Percentiles rank a stretch among this genome's conserved stretches.
phyloP scores from a whole-genome alignment of 2,888 invertebrate species.

The Rotaria macrura region DNA sequence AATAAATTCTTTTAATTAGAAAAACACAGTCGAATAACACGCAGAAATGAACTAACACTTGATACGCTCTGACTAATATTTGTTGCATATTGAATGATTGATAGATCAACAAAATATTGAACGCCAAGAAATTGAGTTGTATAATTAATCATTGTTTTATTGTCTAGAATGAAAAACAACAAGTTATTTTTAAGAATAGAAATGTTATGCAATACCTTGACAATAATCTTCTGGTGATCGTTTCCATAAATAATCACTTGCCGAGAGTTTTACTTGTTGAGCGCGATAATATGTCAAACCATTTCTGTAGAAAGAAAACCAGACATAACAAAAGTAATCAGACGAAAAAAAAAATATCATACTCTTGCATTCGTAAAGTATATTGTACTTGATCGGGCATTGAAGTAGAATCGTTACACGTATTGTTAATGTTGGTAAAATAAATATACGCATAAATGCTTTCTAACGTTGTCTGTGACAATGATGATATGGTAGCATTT shows the following conservation, averaged over 20 bases:
- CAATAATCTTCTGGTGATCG: constrained; percentile 33
- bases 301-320: neutral
- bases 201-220: neutral
- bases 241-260: constrained; percentile 23
- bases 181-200: neutral
- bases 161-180: neutral
- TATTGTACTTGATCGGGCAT: neutral
- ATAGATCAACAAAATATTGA: constrained; percentile 3
- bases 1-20: neutral
- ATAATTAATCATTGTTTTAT: neutral
- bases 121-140: neutral
- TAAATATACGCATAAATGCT: neutral
- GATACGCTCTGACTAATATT: neutral
- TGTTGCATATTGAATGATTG: neutral
- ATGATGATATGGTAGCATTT: neutral
- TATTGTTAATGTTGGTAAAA: neutral
- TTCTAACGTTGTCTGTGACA: neutral
- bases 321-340: neutral
- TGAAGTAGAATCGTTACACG: neutral
- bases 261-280: neutral
- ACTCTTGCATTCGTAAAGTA: constrained; percentile 12
- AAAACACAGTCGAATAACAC: neutral
- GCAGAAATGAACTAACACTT: neutral
- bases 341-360: neutral
- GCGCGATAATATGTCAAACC: neutral